These are phyloP conservation scores for Podilymbus podiceps DNA, from an alignment of 2,113 vertebrate species.

Conservation along the genomic window DNA sequence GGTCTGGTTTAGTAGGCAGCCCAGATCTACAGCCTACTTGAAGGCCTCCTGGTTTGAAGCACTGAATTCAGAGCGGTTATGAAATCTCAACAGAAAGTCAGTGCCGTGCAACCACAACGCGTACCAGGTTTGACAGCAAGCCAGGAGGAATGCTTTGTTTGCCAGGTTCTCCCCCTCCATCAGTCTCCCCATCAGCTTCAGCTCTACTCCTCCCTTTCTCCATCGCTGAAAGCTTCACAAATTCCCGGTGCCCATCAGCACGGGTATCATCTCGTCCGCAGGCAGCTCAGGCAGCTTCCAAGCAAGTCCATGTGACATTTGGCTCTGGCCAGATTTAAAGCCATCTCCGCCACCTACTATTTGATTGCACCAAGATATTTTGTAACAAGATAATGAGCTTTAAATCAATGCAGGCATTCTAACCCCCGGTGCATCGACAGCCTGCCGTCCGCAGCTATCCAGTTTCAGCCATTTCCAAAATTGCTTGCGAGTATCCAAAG, in stretches of 20 bases:
- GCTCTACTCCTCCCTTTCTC: not conserved
- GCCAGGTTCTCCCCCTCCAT: not conserved
- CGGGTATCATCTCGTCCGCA: not conserved
- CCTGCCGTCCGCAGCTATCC: constrained; percentile 35
- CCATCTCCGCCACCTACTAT: constrained; percentile 35
- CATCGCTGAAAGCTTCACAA: not conserved
- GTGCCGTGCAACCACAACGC: rapidly evolving
- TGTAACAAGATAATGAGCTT: constrained; percentile 68
- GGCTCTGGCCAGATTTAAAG: constrained; percentile 36
- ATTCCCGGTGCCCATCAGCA: not conserved
- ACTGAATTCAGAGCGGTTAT: rapidly evolving
- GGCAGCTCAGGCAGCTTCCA: constrained; percentile 23
- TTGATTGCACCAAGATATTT: constrained; percentile 67
- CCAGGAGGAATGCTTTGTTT: not conserved
- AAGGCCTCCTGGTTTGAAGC: not conserved
- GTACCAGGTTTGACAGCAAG: not conserved
- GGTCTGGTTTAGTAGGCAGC: not conserved
- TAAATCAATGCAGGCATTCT: constrained; percentile 69
- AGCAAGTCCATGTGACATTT: constrained; percentile 42
- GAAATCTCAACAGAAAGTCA: not conserved
- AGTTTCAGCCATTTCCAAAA: constrained; percentile 66
- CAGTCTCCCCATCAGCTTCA: not conserved
- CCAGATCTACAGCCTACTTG: not conserved
- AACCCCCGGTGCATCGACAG: constrained; percentile 30
- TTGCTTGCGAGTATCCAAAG: constrained; percentile 12